Percentiles rank a stretch among this genome's conserved stretches.
Evolutionary conservation across 2,797 vertebrate genomes (phyloP).

Genomic region (Molossus molossus): DNA sequence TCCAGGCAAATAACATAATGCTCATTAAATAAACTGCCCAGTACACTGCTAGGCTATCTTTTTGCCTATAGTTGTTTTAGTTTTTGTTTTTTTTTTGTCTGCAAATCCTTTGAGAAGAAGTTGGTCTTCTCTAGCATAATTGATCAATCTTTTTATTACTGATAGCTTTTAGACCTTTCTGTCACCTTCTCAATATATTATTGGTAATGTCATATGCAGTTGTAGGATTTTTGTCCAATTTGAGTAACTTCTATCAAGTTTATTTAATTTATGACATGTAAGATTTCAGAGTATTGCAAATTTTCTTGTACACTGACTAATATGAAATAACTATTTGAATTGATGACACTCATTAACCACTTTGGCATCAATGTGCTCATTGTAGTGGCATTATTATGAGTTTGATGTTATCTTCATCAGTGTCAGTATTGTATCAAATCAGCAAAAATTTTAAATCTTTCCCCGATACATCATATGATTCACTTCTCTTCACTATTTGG

Average conservation of each 20-base stretch:
- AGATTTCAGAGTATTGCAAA: constrained; percentile 36
- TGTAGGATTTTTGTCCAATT: constrained; percentile 56
- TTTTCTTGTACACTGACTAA: constrained; percentile 55
- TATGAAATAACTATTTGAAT: constrained; percentile 65
- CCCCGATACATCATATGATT: constrained; percentile 54
- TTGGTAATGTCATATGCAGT: not conserved
- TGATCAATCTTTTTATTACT: constrained; percentile 38
- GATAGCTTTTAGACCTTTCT: constrained; percentile 43
- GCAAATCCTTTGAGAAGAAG: constrained; percentile 24
- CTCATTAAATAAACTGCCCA: constrained; percentile 47
- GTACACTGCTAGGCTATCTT: not conserved
- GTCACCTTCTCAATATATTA: constrained; percentile 52
- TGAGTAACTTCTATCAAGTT: constrained; percentile 36
- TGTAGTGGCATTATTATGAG: constrained; percentile 40
- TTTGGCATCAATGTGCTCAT: constrained; percentile 59
- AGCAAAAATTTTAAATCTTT: constrained; percentile 67
- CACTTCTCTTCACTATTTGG: constrained; percentile 68
- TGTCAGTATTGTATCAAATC: constrained; percentile 62
- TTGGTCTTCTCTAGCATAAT: constrained; percentile 23
- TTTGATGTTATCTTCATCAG: constrained; percentile 70
- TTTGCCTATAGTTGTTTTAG: not conserved
- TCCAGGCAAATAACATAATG: not conserved
- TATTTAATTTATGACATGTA: constrained; percentile 43
- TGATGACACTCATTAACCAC: constrained; percentile 55
- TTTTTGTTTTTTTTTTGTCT: not conserved